Evolutionary conservation across 2,888 invertebrate genomes (phyloP).

Genomic region (Andrena trimmerana): DNA sequence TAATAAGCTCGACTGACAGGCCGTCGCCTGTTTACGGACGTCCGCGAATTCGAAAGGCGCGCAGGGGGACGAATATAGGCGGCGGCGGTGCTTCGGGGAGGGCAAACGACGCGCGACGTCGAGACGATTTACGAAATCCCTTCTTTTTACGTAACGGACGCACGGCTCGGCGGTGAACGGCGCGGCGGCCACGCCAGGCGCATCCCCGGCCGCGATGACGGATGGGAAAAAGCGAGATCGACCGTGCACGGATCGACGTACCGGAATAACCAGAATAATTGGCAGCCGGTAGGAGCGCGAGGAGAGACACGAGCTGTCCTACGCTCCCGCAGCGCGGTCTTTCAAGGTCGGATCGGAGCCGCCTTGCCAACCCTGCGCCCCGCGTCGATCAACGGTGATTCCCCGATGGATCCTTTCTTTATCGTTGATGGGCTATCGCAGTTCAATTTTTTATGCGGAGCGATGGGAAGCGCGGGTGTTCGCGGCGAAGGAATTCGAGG

Average conservation of each 20-base stretch:
- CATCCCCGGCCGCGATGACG: conserved; percentile 40
- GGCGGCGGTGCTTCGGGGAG: conserved; percentile 33
- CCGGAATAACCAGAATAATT: conserved; percentile 71
- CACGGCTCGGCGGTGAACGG: conserved; percentile 13
- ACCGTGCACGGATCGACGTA: conserved; percentile 46
- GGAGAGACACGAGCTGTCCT: not conserved
- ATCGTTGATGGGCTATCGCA: too few relatives aligned
- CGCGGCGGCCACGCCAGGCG: conserved; percentile 5
- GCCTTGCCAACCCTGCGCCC: not conserved
- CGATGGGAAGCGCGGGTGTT: too few relatives aligned
- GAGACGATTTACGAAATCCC: conserved; percentile 68
- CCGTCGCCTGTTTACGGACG: conserved; percentile 37
- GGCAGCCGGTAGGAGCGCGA: conserved; percentile 53
- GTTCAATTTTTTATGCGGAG: too few relatives aligned
- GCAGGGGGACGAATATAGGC: conserved; percentile 46
- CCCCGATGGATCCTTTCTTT: too few relatives aligned
- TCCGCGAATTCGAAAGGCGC: conserved; percentile 38
- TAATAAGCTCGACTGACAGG: conserved; percentile 40
- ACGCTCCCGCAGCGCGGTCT: not conserved
- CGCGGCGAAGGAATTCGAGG: too few relatives aligned
- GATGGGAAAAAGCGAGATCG: conserved; percentile 64
- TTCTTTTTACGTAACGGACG: conserved; percentile 62
- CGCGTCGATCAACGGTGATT: too few relatives aligned
- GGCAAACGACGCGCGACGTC: conserved; percentile 28
- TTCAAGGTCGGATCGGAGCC: conserved; percentile 59